Evolutionary conservation across 2,888 invertebrate genomes (phyloP), one percentile per base, ranked within the genome.

Genomic region (Noctua janthe): DNA sequence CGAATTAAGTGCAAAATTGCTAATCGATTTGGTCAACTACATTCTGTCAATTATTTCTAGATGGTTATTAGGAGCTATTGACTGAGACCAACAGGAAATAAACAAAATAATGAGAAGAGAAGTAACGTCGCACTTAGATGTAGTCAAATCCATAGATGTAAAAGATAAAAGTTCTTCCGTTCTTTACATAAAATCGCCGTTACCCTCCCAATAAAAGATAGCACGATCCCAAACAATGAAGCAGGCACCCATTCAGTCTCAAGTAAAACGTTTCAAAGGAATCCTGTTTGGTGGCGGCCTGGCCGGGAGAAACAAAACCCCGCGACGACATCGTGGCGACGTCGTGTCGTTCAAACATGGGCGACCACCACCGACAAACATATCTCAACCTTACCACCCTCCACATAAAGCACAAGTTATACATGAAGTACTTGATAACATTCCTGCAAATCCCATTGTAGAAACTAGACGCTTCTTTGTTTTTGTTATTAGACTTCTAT

Each of bases 251-350:
- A 94, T 95, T 94, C 92, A 94, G 89, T 91, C 88, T 84, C 91
- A 88, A 92, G 91, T 91, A 90, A 92, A 93, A 91, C 88, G 90
- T 91, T 92, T 92, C 92, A 91, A 94, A 93, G 93, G 94, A 95
- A 95, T 94, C 94, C 94, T 91, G 95, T 94, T 94, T 93, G 91
- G 92, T 93, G 86, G 89, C 69, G 54, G 70, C 69, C 54, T 69
- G 69, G 66, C 92, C 88, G 90, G 88, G 90, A 92, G 92, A 90
- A 92, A 94, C 92, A 92, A 93, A 94, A 93, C 91, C 88, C 85
- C 77, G 78, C 85, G 77, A 87, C 84, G 90, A 89, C 90, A 85
- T 87, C 87, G 86, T 82, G 84, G 86, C 85, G 87, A 81, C 85
- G 74, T 82, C 82, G 76, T 69, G 74, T 81, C 82, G 76, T 71